Evolutionary conservation across 2,797 vertebrate genomes (phyloP).

Genomic region (Coranthus polyacanthus): DNA sequence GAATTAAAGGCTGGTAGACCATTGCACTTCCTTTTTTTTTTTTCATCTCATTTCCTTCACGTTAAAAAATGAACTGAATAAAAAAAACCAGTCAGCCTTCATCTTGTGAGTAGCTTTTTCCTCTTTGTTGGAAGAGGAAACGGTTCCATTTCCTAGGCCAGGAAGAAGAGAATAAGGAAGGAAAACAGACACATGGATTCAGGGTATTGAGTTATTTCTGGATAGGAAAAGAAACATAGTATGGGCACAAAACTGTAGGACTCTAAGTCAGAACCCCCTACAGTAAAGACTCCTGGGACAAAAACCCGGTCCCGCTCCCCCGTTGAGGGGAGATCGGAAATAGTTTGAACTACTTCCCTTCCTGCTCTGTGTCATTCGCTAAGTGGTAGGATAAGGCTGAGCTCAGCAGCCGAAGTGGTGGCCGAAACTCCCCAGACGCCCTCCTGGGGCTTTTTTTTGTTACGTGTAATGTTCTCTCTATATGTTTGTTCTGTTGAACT

Average conservation of each 20-base stretch:
- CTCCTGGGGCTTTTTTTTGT: slow-evolving; percentile 75
- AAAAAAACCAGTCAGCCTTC: slow-evolving; percentile 76
- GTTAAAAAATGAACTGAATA: slow-evolving; percentile 43
- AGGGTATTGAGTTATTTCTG: slow-evolving; percentile 76
- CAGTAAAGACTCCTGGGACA: slow-evolving; percentile 48
- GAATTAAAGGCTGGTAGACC: slow-evolving; percentile 78
- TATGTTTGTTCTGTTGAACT: slow-evolving; percentile 81
- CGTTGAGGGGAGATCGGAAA: slow-evolving; percentile 52
- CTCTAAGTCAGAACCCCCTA: slow-evolving; percentile 60
- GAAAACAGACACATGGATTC: slow-evolving; percentile 69
- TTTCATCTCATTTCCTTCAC: slow-evolving; percentile 86
- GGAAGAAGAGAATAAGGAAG: slow-evolving; percentile 64
- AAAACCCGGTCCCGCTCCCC: slow-evolving; percentile 34
- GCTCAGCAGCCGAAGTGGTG: slow-evolving; percentile 74
- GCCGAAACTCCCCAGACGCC: slow-evolving; percentile 73
- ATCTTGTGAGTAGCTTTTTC: slow-evolving; percentile 81
- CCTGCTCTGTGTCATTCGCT: slow-evolving; percentile 71
- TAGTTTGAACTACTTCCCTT: slow-evolving; percentile 61
- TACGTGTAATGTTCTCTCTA: slow-evolving; percentile 76
- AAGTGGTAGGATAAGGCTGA: slow-evolving; percentile 76
- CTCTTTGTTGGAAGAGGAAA: slow-evolving; percentile 73
- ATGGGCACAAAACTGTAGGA: slow-evolving; percentile 72
- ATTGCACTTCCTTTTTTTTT: slow-evolving; percentile 83
- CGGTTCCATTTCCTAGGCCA: slow-evolving; percentile 75
- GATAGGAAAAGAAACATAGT: slow-evolving; percentile 64